Evolutionary conservation across 2,113 vertebrate species (phyloP).

Genomic region (Brienomyrus longianalis): DNA sequence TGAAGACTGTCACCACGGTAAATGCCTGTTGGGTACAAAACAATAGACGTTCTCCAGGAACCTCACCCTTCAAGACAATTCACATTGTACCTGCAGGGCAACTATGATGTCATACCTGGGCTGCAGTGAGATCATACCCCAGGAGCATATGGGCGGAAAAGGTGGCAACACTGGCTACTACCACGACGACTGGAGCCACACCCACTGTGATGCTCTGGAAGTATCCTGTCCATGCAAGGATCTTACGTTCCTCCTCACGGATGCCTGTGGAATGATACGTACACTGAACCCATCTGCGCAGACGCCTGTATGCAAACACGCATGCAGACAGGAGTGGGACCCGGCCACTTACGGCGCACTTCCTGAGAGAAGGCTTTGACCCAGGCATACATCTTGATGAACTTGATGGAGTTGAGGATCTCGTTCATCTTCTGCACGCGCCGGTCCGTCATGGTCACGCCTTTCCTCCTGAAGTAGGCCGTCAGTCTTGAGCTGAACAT

Average conservation of each 20-base stretch:
- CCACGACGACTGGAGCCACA: constrained; percentile 82
- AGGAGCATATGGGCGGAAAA: constrained; percentile 87
- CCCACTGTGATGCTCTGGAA: constrained; percentile 91
- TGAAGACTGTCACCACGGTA: constrained; percentile 90
- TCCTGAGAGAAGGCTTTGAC: constrained; percentile 84
- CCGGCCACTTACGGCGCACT: constrained; percentile 70
- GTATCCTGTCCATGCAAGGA: constrained; percentile 78
- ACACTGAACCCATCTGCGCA: background rate
- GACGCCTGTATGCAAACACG: background rate
- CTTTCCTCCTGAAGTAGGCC: constrained; percentile 83
- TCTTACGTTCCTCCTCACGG: constrained; percentile 72
- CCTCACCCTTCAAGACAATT: background rate
- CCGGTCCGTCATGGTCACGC: constrained; percentile 72
- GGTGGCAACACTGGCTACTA: constrained; percentile 84
- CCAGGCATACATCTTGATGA: constrained; percentile 96
- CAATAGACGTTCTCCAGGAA: background rate
- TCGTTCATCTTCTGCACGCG: constrained; percentile 96
- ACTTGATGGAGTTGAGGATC: constrained; percentile 87
- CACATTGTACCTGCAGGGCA: background rate
- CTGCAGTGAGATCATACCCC: constrained; percentile 81
- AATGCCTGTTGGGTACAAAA: constrained; percentile 67
- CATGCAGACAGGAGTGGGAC: background rate
- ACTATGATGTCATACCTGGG: constrained; percentile 63
- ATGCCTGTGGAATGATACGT: constrained; percentile 59
- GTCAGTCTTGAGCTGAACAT: constrained; percentile 88